Conservation (phyloP, 2,113 vertebrate species). For the Illadopsis cleaveri region DNA sequence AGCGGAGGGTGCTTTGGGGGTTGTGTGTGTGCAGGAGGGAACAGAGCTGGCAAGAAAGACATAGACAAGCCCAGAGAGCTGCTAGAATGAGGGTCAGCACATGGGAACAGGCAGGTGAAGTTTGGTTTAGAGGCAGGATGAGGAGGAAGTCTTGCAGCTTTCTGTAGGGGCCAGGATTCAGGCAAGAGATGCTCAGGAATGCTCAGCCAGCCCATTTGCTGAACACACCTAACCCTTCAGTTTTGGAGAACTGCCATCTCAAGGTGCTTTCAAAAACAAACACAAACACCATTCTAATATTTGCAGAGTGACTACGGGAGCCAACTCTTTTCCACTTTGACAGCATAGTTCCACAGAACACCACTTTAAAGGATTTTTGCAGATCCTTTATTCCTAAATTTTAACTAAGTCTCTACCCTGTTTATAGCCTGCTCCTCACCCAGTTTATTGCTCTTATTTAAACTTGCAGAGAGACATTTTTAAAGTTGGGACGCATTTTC, state of each 20-base stretch:
- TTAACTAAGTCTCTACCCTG: background rate
- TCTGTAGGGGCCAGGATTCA: background rate
- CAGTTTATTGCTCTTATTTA: background rate
- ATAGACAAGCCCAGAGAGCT: background rate
- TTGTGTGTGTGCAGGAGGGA: background rate
- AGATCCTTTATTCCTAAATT: background rate
- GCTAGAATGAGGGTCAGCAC: background rate
- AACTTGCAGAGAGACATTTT: background rate
- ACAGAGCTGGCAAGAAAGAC: background rate
- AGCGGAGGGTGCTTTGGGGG: background rate
- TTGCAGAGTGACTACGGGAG: background rate
- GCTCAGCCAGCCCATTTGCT: background rate
- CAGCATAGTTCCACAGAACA: background rate
- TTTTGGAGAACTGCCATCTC: background rate
- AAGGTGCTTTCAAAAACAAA: slow-evolving; percentile 1
- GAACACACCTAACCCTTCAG: background rate
- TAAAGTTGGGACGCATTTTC: background rate
- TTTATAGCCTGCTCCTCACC: background rate
- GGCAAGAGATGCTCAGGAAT: background rate
- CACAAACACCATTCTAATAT: background rate
- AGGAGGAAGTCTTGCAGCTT: background rate
- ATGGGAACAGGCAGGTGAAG: background rate
- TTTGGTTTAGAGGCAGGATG: background rate
- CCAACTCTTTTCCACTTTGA: background rate
- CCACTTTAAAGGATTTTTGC: background rate